Evolutionary conservation across 2,888 invertebrate species (phyloP).

Genomic region (Rhagium mordax): DNA sequence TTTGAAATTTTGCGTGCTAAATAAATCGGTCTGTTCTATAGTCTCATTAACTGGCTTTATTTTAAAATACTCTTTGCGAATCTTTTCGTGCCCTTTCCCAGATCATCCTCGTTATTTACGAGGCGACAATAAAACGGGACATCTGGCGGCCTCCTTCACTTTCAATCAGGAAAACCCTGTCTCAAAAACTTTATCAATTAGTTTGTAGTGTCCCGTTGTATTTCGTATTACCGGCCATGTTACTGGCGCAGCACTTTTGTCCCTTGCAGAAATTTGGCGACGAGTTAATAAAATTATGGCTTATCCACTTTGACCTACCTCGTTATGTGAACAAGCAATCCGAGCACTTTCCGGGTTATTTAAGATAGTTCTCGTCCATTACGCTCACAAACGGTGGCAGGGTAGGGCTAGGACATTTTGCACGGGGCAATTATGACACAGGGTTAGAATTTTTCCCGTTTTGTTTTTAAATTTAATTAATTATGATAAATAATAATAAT

Average conservation of each 20-base stretch:
- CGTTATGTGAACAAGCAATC: conserved; percentile 49
- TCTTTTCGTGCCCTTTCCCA: too few relatives aligned
- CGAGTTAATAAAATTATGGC: conserved; percentile 56
- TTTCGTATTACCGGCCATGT: neutral
- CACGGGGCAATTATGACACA: neutral
- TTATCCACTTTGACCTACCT: conserved; percentile 54
- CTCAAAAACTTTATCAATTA: neutral
- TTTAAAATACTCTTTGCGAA: too few relatives aligned
- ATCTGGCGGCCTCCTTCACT: neutral
- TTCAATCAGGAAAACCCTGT: neutral
- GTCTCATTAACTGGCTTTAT: too few relatives aligned
- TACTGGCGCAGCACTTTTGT: conserved; percentile 8
- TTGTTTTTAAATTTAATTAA: too few relatives aligned
- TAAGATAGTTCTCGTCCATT: conserved; percentile 35
- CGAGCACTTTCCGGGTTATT: conserved; percentile 44
- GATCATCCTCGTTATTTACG: neutral
- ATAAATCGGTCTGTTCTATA: too few relatives aligned
- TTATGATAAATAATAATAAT: too few relatives aligned
- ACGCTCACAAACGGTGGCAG: conserved; percentile 40
- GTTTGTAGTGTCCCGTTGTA: conserved; percentile 1
- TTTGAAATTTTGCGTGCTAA: too few relatives aligned
- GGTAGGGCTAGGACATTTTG: conserved; percentile 12
- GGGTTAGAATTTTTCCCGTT: too few relatives aligned
- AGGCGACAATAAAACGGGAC: neutral
- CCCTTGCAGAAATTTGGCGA: conserved; percentile 22